Percentiles rank a stretch among this genome's conserved stretches.
These are phyloP conservation scores for Zaprionus africanus DNA, from an alignment of 1,140 invertebrate genomes.

Conservation along the genomic window DNA sequence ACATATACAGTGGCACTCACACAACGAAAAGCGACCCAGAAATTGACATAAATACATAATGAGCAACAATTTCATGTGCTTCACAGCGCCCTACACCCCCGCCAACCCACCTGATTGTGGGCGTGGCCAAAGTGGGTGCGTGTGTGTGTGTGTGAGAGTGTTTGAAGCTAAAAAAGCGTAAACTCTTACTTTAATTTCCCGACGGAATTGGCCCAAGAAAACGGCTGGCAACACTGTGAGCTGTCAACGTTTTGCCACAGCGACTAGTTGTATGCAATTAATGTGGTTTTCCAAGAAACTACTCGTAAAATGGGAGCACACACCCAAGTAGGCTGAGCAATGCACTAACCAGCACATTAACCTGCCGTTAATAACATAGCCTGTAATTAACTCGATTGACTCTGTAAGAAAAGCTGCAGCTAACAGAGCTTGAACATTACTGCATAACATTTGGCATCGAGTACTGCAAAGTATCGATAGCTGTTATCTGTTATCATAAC, in stretches of 20 bases:
- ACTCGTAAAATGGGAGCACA: constrained; percentile 22
- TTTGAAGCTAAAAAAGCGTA: constrained; percentile 72
- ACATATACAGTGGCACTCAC: constrained; percentile 23
- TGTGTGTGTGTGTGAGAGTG: constrained; percentile 14
- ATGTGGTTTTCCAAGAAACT: constrained; percentile 63
- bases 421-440: neutral
- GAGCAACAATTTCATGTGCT: constrained; percentile 72
- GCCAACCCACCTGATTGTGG: neutral
- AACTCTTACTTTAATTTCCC: constrained; percentile 84
- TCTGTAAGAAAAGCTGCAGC: neutral
- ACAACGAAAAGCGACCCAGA: constrained; percentile 58
- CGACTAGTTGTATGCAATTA: constrained; percentile 74
- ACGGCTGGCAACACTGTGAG: constrained; percentile 49
- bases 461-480: neutral
- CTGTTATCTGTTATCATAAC: no score
- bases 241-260: constrained; percentile 68
- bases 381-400: neutral
- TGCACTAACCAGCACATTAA: constrained; percentile 15
- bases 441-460: neutral
- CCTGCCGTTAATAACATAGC: neutral
- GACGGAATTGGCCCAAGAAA: constrained; percentile 71
- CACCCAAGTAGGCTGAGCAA: neutral
- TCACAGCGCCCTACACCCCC: neutral
- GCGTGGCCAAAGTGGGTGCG: constrained; percentile 56
- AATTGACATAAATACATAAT: constrained; percentile 84